Evolutionary conservation across 2,888 invertebrate species (phyloP).

Genomic region (Selenia dentaria): DNA sequence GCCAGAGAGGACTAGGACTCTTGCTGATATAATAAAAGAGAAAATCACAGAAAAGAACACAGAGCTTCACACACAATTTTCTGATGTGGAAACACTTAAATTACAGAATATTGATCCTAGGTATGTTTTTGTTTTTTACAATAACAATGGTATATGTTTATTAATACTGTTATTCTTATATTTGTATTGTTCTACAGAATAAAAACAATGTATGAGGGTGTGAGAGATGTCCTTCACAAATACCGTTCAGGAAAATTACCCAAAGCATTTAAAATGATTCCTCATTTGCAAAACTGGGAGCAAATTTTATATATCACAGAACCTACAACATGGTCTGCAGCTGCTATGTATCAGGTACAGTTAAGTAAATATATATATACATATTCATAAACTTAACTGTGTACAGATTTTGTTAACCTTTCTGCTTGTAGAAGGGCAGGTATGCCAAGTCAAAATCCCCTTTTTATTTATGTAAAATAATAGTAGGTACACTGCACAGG

Average conservation of each 20-base stretch:
- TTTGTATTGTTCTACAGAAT: too few species aligned
- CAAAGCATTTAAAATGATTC: conserved; percentile 98
- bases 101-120: conserved; percentile 93
- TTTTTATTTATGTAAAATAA: too few species aligned
- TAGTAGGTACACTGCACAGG: too few species aligned
- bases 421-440: too few species aligned
- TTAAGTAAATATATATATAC: too few species aligned
- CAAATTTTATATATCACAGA: conserved; percentile 94
- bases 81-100: conserved; percentile 90
- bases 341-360: conserved; percentile 95
- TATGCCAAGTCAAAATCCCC: too few species aligned
- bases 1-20: conserved; percentile 86
- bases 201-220: conserved; percentile 95
- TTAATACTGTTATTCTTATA: too few species aligned
- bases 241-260: conserved; percentile 98
- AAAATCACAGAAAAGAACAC: conserved; percentile 97
- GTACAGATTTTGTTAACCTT: too few species aligned
- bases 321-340: conserved; percentile 98
- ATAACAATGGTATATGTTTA: neutral
- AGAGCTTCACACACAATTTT: conserved; percentile 93
- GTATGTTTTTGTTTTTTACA: conserved; percentile 42
- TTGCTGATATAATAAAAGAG: conserved; percentile 96
- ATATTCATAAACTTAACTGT: too few species aligned
- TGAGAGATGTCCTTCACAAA: conserved; percentile 92
- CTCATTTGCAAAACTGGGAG: conserved; percentile 97